Conservation (phyloP, 2,113 vertebrate species). For the Rhinoderma darwinii region DNA sequence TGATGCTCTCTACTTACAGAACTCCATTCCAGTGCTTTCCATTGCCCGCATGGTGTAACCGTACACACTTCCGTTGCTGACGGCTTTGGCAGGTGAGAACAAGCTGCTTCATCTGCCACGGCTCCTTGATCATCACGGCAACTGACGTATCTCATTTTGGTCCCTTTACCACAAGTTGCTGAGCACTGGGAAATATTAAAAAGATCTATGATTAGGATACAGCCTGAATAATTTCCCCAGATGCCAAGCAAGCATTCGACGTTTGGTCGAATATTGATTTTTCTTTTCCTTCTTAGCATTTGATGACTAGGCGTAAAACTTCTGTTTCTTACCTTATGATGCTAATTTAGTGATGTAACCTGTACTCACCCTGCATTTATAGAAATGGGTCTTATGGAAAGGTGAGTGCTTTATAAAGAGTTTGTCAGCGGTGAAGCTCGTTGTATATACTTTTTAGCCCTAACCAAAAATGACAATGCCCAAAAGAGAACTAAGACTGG, state of each 20-base stretch:
- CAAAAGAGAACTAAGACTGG: too few species aligned
- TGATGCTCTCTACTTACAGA: slow-evolving; percentile 76
- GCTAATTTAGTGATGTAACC: neutral
- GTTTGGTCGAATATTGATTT: neutral
- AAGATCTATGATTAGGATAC: slow-evolving; percentile 7
- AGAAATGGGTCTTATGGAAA: too few species aligned
- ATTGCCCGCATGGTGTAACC: slow-evolving; percentile 87
- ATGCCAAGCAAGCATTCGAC: neutral
- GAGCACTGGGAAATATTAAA: slow-evolving; percentile 82
- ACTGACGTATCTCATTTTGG: slow-evolving; percentile 94
- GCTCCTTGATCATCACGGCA: slow-evolving; percentile 95
- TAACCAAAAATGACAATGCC: too few species aligned
- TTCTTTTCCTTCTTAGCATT: neutral
- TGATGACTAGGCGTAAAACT: too few species aligned
- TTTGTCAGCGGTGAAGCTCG: too few species aligned
- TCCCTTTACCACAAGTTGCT: slow-evolving; percentile 92
- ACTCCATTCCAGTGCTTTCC: slow-evolving; percentile 96
- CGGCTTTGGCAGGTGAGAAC: slow-evolving; percentile 84
- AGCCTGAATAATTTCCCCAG: neutral
- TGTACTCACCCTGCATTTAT: neutral
- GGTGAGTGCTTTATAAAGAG: too few species aligned
- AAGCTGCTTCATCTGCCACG: slow-evolving; percentile 87
- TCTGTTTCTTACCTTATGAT: neutral
- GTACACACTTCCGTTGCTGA: slow-evolving; percentile 86
- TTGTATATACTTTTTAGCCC: too few species aligned